These are phyloP conservation scores for Pristis pectinata DNA, from an alignment of 2,797 vertebrate genomes.

Conservation along the genomic window DNA sequence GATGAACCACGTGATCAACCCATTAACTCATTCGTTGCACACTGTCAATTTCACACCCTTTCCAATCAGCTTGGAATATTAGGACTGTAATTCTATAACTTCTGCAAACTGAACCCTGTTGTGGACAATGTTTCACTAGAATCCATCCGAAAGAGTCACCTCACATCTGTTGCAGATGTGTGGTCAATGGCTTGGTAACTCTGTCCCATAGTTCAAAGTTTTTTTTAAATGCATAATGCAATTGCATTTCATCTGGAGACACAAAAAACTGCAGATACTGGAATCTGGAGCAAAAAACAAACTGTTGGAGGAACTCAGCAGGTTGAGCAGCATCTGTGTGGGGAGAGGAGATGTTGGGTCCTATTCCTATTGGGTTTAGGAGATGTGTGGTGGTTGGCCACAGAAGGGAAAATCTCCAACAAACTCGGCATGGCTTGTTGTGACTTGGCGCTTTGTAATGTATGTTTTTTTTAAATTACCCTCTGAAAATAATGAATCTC, in stretches of 20 bases:
- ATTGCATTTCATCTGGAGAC: no score
- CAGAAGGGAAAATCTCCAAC: no score
- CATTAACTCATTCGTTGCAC: constrained; percentile 24
- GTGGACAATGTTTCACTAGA: background rate
- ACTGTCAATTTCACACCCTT: background rate
- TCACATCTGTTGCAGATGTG: background rate
- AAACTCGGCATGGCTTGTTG: no score
- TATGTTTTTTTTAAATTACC: background rate
- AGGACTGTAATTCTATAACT: background rate
- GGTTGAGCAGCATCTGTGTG: no score
- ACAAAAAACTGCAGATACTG: no score
- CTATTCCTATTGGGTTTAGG: no score
- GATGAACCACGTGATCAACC: background rate
- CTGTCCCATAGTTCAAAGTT: no score
- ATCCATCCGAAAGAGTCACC: background rate
- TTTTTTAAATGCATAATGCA: no score
- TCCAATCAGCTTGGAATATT: background rate
- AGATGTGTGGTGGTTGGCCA: no score
- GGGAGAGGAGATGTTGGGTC: no score
- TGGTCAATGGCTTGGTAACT: background rate
- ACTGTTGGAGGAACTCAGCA: no score
- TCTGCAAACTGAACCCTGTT: background rate
- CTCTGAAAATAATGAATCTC: background rate
- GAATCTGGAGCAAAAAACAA: no score
- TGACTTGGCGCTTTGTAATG: background rate